phyloP scores from a whole-genome alignment of 2,113 vertebrate species.

The Odontesthes bonariensis region DNA sequence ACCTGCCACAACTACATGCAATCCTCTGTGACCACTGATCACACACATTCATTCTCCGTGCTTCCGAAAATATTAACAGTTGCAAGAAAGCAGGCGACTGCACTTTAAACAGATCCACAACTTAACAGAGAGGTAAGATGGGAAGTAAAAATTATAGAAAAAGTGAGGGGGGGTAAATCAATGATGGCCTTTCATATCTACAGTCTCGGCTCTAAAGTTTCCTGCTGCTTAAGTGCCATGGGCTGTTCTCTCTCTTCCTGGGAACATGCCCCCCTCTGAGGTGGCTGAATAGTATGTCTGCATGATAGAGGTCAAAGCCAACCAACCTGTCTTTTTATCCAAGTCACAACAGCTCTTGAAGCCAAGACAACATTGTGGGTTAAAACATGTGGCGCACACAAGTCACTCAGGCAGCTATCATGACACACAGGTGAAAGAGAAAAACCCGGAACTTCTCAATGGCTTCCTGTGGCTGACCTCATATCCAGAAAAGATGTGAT shows the following conservation, averaged over 20 bases:
- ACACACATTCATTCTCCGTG: constrained; percentile 7
- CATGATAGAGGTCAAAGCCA: constrained; percentile 70
- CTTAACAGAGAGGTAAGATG: constrained; percentile 39
- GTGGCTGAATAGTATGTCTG: constrained; percentile 71
- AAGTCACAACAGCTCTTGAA: constrained; percentile 30
- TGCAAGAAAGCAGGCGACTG: constrained; percentile 14
- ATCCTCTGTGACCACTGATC: constrained; percentile 3
- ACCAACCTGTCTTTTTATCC: constrained; percentile 46
- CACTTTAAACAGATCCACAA: constrained; percentile 56
- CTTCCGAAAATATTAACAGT: constrained; percentile 30
- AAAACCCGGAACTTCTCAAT: constrained; percentile 27
- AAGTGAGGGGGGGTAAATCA: constrained; percentile 68
- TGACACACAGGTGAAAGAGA: constrained; percentile 25
- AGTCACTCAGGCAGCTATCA: constrained; percentile 34
- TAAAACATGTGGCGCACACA: constrained; percentile 21
- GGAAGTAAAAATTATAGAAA: constrained; percentile 45
- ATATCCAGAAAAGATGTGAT: constrained; percentile 45
- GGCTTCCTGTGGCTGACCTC: constrained; percentile 46
- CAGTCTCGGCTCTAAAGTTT: constrained; percentile 63
- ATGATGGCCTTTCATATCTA: constrained; percentile 76
- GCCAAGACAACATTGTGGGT: constrained; percentile 20
- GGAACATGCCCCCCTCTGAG: constrained; percentile 73
- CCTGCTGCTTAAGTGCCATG: constrained; percentile 77
- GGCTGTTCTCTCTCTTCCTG: constrained; percentile 64
- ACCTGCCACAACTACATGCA: neutral